phyloP scores from a whole-genome alignment of 2,113 vertebrate species.

The Kryptolebias marmoratus region DNA sequence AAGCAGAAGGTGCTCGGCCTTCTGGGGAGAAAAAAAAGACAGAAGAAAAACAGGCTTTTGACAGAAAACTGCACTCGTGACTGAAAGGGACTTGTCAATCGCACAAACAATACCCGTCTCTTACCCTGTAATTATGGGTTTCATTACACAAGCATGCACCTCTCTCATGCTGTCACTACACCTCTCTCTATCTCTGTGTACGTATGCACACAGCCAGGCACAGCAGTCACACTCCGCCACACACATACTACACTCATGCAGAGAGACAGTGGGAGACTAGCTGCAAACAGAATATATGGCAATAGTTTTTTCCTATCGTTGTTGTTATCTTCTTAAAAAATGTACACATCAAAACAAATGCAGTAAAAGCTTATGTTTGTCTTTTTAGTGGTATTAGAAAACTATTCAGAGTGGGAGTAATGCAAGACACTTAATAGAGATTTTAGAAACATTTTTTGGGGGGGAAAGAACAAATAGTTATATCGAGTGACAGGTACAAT shows the following conservation, averaged over 20 bases:
- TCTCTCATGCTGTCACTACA: constrained; percentile 57
- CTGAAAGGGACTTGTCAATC: constrained; percentile 77
- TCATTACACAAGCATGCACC: constrained; percentile 67
- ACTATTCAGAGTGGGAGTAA: constrained; percentile 20
- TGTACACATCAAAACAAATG: constrained; percentile 59
- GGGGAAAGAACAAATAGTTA: constrained; percentile 29
- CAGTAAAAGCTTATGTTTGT: constrained; percentile 47
- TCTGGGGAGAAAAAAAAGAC: constrained; percentile 6
- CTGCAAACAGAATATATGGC: constrained; percentile 43
- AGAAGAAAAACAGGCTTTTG: constrained; percentile 60
- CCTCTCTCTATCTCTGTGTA: constrained; percentile 36
- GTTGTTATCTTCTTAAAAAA: constrained; percentile 65
- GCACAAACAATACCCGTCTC: constrained; percentile 65
- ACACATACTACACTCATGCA: constrained; percentile 13
- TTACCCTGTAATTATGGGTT: constrained; percentile 76
- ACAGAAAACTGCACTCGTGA: constrained; percentile 67
- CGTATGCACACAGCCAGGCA: constrained; percentile 25
- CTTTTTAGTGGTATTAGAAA: constrained; percentile 36
- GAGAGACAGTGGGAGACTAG: background rate
- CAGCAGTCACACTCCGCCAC: constrained; percentile 5
- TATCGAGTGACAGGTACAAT: constrained; percentile 33
- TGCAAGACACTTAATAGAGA: constrained; percentile 53
- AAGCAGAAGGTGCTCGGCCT: constrained; percentile 51
- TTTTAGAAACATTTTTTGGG: constrained; percentile 54
- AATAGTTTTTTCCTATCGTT: constrained; percentile 26